Conservation (phyloP, 1,140 invertebrate genomes). For the Penaeus vannamei region DNA sequence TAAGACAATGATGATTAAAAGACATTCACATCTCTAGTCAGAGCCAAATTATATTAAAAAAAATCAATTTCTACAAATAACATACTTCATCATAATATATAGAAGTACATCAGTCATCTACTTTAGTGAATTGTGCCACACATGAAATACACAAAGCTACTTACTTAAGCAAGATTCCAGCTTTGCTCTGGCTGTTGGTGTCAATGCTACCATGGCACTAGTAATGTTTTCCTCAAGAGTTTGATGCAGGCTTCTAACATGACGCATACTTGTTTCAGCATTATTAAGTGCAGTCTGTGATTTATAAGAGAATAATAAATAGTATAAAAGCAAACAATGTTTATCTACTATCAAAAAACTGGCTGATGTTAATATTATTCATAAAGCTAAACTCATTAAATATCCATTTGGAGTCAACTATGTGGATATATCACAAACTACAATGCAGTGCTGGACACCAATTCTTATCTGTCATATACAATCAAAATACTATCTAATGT, state of each 20-base stretch:
- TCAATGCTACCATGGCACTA: constrained; percentile 76
- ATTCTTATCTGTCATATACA: too few species aligned
- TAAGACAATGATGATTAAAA: neutral
- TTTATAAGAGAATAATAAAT: constrained; percentile 65
- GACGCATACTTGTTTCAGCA: constrained; percentile 92
- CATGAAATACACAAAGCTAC: constrained; percentile 1
- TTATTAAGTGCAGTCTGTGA: constrained; percentile 90
- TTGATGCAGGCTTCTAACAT: constrained; percentile 83
- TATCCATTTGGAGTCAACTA: too few species aligned
- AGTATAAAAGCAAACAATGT: neutral
- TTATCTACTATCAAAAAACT: too few species aligned
- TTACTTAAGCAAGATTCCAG: constrained; percentile 80
- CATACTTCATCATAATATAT: neutral
- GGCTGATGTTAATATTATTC: too few species aligned
- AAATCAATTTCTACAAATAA: too few species aligned
- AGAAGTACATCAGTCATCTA: neutral
- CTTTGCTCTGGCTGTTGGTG: constrained; percentile 79
- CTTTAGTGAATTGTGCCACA: neutral
- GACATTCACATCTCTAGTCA: neutral
- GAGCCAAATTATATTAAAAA: too few species aligned
- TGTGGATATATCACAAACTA: too few species aligned
- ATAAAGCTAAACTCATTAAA: too few species aligned
- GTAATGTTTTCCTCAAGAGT: constrained; percentile 82
- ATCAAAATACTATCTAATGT: too few species aligned
- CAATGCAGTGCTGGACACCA: too few species aligned